Base-by-base conservation (phyloP, 2,888 invertebrate species). In the Polydesmus complanatus region DNA sequence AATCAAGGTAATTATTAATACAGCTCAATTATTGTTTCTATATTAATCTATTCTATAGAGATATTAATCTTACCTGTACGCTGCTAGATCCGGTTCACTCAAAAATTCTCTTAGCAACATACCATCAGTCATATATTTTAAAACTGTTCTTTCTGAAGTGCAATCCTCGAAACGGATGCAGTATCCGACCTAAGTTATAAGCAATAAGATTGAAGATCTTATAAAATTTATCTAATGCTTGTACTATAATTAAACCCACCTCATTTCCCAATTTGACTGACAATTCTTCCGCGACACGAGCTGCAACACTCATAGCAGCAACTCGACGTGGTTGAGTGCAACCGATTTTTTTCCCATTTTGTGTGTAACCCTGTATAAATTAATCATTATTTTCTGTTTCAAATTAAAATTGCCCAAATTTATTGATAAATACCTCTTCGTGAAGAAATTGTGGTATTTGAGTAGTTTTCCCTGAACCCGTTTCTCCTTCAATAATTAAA, bases 91-190 rank as follows among this genome's bases (percentile, higher is more conserved):
- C 0, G 98, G 98, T 74, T 98, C 97, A 52, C 92, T 89, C 1
- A 98, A 79, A 74, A 98, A 98, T 77, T 98, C 98, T 70, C 98
- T 78, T 66, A 98, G 88, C 52, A 98, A 75, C 70, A 97, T 98
- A 70, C 98, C 98, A 76, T 98, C 98, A 27, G 98, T 98, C 97
- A 98, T 97, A 72, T 98, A 98, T 75, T 98, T 98, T 56, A 98
- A 82, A 22, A 92, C 79, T 5, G 98, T 99, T 67, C 95, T 80
- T 73, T 97, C 96, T 2, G 95, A 95, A 0, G 97, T 97, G 72
- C 97, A 98, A 73, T 99, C 98, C 78, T 98, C 98, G 78, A 99
- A 99, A 68, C 98, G 81, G 69, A 99, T 98, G 67, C 80, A 80
- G 72, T 83, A 83, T 18, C 83, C 83, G 56, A 83, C 82, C 77